A percentile compares a stretch with the other conserved stretches of the same genome.
phyloP scores from a whole-genome alignment of 2,888 invertebrate species.

The Chloromyia formosa region DNA sequence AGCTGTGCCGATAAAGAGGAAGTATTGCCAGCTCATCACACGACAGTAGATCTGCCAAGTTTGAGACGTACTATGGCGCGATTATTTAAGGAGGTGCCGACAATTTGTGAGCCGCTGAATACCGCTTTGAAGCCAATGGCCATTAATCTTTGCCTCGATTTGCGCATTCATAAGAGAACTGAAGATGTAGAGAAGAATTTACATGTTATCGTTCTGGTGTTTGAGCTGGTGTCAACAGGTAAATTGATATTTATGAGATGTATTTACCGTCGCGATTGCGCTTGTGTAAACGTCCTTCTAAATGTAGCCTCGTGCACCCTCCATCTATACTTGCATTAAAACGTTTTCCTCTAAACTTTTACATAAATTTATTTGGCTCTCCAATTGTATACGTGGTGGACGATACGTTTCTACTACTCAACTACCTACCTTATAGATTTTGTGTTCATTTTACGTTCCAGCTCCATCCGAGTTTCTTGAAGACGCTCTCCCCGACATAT shows the following conservation, averaged over 20 bases:
- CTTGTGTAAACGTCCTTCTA: no score
- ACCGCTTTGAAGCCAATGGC: conserved; percentile 53
- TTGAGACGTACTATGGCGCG: conserved; percentile 66
- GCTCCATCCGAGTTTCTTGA: conserved; percentile 85
- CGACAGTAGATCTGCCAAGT: conserved; percentile 70
- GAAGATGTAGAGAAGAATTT: conserved; percentile 58
- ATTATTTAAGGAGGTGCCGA: conserved; percentile 55
- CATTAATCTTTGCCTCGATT: conserved; percentile 51
- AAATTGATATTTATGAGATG: conserved; percentile 53
- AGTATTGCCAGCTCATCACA: conserved; percentile 51
- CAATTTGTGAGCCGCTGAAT: conserved; percentile 59
- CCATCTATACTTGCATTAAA: no score
- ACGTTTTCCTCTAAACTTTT: no score
- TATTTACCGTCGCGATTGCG: conserved; percentile 70
- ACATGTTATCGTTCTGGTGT: conserved; percentile 74
- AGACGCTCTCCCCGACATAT: conserved; percentile 80
- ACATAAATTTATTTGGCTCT: no score
- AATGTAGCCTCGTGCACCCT: no score
- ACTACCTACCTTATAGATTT: no score
- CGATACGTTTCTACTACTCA: no score
- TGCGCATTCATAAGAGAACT: conserved; percentile 50
- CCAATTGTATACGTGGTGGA: no score
- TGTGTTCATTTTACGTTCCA: conserved; percentile 58
- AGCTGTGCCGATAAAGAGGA: conserved; percentile 65
- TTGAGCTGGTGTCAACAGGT: conserved; percentile 79